Percentiles rank a stretch among this genome's conserved stretches.
These are phyloP conservation scores for Kryptopterus vitreolus DNA, from an alignment of 2,797 vertebrate genomes.

Conservation along the genomic window DNA sequence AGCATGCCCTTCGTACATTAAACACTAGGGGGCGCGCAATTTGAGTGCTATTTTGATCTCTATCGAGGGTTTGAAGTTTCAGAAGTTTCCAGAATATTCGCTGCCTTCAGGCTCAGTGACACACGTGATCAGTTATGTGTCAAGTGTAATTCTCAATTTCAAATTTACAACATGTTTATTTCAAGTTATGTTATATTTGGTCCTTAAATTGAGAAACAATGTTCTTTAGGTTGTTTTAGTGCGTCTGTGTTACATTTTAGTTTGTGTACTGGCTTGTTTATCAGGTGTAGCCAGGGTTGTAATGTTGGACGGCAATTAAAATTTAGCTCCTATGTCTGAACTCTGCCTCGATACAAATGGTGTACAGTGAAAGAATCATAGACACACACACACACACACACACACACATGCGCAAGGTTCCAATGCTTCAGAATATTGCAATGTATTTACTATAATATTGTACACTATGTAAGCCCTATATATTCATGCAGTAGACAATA, in stretches of 20 bases:
- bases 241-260: neutral
- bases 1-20: neutral
- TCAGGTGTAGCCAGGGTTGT: neutral
- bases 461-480: too few species aligned
- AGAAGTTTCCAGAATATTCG: slow-evolving; percentile 31
- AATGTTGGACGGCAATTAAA: neutral
- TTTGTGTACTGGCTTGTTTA: neutral
- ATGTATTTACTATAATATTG: too few species aligned
- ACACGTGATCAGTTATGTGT: too few species aligned
- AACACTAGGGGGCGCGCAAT: slow-evolving; percentile 19
- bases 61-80: neutral
- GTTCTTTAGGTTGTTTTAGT: neutral
- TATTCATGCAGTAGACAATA: neutral
- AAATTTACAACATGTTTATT: neutral
- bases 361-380: neutral
- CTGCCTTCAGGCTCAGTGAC: neutral
- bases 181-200: neutral
- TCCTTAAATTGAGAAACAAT: neutral
- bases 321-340: neutral
- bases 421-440: neutral
- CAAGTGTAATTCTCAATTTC: neutral
- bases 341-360: neutral
- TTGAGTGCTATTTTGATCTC: slow-evolving; percentile 4
- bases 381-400: neutral
- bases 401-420: neutral